Conservation (phyloP, 2,888 invertebrate genomes). For the Camponotus fellah region DNA sequence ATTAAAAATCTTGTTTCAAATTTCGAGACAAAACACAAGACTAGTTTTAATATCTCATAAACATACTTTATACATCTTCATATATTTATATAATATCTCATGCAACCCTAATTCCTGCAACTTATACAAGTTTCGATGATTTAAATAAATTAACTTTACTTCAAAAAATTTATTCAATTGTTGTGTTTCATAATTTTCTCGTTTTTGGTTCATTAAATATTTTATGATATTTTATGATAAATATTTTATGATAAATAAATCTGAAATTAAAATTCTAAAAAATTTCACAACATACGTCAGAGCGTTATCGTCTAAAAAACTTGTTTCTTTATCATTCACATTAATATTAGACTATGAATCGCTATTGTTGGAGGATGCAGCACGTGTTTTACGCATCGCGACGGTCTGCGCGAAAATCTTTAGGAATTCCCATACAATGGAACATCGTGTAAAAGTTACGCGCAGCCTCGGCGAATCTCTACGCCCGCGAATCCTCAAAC, state of each 20-base stretch:
- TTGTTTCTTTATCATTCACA: neutral
- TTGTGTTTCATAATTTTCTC: neutral
- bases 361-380: constrained; percentile 16
- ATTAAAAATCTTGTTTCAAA: no score
- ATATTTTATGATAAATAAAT: neutral
- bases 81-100: no score
- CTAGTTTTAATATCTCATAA: no score
- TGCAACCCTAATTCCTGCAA: neutral
- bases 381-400: constrained; percentile 18
- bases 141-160: neutral
- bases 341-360: constrained; percentile 6
- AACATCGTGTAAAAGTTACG: constrained; percentile 56
- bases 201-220: neutral
- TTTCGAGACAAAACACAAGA: no score
- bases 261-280: neutral
- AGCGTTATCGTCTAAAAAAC: neutral
- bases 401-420: constrained; percentile 36
- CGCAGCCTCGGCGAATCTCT: constrained; percentile 45
- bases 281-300: neutral
- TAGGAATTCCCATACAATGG: constrained; percentile 49
- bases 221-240: neutral
- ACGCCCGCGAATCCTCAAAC: constrained; percentile 51
- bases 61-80: no score
- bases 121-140: neutral
- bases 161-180: neutral